phyloP scores from a whole-genome alignment of 1,140 invertebrate genomes.

The Zophobas morio region DNA sequence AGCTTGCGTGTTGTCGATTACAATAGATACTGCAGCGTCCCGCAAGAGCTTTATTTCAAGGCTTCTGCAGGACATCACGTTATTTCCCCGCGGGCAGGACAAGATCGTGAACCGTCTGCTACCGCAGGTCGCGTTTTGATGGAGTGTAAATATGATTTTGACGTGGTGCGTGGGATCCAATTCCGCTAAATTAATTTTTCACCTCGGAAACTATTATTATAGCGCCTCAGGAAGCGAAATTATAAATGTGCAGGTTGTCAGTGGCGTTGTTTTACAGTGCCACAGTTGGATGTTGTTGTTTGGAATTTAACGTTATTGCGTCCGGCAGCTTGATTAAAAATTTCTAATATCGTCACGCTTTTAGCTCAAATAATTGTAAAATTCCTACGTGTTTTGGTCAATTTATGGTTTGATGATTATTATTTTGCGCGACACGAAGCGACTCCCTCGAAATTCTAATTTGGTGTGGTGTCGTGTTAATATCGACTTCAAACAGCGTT shows the following conservation, averaged over 20 bases:
- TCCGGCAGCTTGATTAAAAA: slow-evolving; percentile 45
- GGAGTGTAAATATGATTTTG: slow-evolving; percentile 50
- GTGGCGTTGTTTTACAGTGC: not conserved
- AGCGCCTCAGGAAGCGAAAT: slow-evolving; percentile 35
- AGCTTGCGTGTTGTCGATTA: slow-evolving; percentile 54
- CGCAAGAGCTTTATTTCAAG: slow-evolving; percentile 58
- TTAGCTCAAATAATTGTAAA: slow-evolving; percentile 47
- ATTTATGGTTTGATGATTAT: slow-evolving; percentile 45
- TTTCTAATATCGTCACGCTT: slow-evolving; percentile 17
- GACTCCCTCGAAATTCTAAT: slow-evolving; percentile 45
- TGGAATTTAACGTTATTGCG: slow-evolving; percentile 46
- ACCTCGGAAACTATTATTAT: slow-evolving; percentile 28
- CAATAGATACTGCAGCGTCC: slow-evolving; percentile 56
- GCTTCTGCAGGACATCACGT: slow-evolving; percentile 62
- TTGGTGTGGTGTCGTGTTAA: slow-evolving; percentile 31
- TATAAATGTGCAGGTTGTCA: slow-evolving; percentile 9
- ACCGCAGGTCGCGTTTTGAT: slow-evolving; percentile 46
- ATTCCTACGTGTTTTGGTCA: slow-evolving; percentile 49
- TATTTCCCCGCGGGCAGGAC: slow-evolving; percentile 60
- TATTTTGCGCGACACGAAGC: slow-evolving; percentile 36
- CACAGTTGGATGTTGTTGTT: slow-evolving; percentile 11
- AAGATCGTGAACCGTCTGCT: slow-evolving; percentile 48
- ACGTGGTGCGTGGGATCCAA: slow-evolving; percentile 26
- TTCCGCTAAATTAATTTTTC: slow-evolving; percentile 36
- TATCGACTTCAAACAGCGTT: slow-evolving; percentile 36